These are phyloP conservation scores for Rhea pennata DNA, from an alignment of 2,113 vertebrate genomes.

Conservation along the genomic window DNA sequence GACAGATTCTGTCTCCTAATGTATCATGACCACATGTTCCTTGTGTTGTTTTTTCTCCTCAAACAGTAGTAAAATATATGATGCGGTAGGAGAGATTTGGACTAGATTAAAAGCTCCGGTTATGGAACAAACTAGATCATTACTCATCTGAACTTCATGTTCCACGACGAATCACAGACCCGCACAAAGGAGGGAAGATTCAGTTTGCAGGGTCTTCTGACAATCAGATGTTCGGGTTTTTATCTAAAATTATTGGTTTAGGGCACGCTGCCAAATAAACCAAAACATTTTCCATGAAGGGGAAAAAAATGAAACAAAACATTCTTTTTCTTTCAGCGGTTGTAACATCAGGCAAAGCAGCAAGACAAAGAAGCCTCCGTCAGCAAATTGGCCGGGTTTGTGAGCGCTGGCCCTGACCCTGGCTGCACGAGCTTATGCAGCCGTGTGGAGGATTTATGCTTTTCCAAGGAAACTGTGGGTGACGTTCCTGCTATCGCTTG, in stretches of 20 bases:
- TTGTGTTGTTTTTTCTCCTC: neutral
- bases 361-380: neutral
- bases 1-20: neutral
- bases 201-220: neutral
- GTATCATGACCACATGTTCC: neutral
- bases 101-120: neutral
- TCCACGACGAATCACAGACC: neutral
- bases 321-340: neutral
- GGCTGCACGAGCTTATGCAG: rapidly evolving
- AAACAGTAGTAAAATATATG: neutral
- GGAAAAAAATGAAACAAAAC: neutral
- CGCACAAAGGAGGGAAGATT: neutral
- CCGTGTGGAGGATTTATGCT: neutral
- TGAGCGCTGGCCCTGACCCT: neutral
- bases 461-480: neutral
- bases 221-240: neutral
- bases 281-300: neutral
- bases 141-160: neutral
- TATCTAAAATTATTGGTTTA: neutral
- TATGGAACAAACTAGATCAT: neutral
- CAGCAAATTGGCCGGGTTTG: neutral
- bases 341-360: neutral
- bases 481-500: neutral
- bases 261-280: neutral
- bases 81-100: neutral